Evolutionary conservation across 2,888 invertebrate genomes (phyloP).

Genomic region (Eupithecia abbreviata): DNA sequence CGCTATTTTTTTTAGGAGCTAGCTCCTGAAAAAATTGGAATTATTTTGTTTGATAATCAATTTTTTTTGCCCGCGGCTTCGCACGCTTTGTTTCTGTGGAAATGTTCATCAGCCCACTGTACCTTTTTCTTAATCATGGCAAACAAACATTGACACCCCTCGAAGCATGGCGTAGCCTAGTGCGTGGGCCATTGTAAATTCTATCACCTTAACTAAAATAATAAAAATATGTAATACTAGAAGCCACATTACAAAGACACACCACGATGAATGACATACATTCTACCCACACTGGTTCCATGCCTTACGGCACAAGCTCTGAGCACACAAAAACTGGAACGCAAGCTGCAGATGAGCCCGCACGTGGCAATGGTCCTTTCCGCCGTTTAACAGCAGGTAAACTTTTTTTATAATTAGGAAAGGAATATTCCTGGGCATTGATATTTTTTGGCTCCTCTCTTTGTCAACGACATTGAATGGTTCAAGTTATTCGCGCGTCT

Average conservation of each 20-base stretch:
- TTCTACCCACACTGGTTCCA: slow-evolving; percentile 17
- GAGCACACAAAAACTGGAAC: slow-evolving; percentile 40
- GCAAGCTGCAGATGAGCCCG: slow-evolving; percentile 70
- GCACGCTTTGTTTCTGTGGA: no score
- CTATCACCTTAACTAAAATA: no score
- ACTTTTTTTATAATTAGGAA: slow-evolving; percentile 73
- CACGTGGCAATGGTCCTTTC: slow-evolving; percentile 81
- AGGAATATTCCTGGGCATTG: slow-evolving; percentile 70
- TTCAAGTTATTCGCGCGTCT: neutral
- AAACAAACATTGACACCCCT: no score
- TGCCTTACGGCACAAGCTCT: slow-evolving; percentile 13
- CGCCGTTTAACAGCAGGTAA: slow-evolving; percentile 80
- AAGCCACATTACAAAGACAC: neutral
- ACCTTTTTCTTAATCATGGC: no score
- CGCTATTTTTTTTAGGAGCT: neutral
- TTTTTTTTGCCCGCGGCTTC: no score
- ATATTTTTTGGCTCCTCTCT: slow-evolving; percentile 42
- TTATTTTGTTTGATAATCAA: no score
- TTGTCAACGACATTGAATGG: neutral
- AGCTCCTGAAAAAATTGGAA: no score
- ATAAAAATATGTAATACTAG: no score
- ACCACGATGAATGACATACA: neutral
- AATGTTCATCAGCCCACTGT: no score
- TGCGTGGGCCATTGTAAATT: no score
- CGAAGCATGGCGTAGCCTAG: no score